Evolutionary conservation across 2,888 invertebrate species (phyloP).

Genomic region (Eupeodes luniger): DNA sequence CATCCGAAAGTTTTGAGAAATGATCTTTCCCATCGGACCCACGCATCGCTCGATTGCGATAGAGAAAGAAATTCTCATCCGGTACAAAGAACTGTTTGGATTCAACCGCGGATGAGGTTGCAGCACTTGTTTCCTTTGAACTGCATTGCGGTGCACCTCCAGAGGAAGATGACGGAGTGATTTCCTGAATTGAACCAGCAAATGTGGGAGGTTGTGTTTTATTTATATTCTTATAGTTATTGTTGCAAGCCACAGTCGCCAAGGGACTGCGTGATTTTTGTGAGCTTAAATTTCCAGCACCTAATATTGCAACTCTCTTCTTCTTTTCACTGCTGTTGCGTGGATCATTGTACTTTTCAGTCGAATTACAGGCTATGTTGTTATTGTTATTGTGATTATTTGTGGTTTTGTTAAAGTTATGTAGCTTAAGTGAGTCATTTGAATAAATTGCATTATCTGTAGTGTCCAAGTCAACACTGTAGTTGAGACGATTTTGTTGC

Average conservation of each 20-base stretch:
- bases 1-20: constrained; percentile 91
- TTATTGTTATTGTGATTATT: constrained; percentile 47
- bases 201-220: constrained; percentile 75
- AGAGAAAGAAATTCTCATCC: constrained; percentile 82
- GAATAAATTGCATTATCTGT: constrained; percentile 78
- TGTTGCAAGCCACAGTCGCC: constrained; percentile 82
- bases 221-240: constrained; percentile 80
- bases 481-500: constrained; percentile 77
- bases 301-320: constrained; percentile 79
- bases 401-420: constrained; percentile 38
- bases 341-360: constrained; percentile 67
- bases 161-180: constrained; percentile 46
- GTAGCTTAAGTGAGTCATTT: constrained; percentile 79
- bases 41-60: constrained; percentile 80
- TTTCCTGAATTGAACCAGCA: constrained; percentile 37
- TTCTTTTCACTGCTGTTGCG: constrained; percentile 67
- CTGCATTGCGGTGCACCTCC: constrained; percentile 26
- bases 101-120: constrained; percentile 24
- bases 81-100: constrained; percentile 76
- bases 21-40: constrained; percentile 85
- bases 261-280: constrained; percentile 81
- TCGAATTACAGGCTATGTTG: constrained; percentile 64
- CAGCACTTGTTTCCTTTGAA: constrained; percentile 25
- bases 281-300: constrained; percentile 77
- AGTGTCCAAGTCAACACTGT: constrained; percentile 78